phyloP scores from a whole-genome alignment of 1,140 invertebrate genomes.

The Monomorium pharaonis region DNA sequence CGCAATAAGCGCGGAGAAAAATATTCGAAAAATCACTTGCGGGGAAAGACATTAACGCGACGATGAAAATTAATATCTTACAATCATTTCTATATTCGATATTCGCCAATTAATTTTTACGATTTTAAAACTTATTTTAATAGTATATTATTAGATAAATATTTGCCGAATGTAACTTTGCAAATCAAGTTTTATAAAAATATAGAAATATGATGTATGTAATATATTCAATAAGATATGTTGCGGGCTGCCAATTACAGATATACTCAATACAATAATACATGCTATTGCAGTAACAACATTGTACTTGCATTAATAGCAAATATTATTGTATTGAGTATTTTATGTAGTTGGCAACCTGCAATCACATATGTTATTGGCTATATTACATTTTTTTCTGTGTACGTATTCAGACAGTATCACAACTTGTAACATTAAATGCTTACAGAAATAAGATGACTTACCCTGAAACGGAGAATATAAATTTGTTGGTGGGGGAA shows the following conservation, averaged over 20 bases:
- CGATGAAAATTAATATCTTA: background rate
- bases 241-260: no score
- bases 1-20: background rate
- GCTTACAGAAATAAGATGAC: constrained; percentile 47
- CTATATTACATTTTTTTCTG: background rate
- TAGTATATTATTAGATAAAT: background rate
- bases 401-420: background rate
- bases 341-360: no score
- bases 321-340: no score
- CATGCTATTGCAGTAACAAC: no score
- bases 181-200: no score
- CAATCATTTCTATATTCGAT: background rate
- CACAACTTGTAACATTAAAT: background rate
- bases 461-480: constrained; percentile 73
- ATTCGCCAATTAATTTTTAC: background rate
- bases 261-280: no score
- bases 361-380: no score
- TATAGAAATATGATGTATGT: no score
- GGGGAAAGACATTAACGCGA: background rate
- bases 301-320: no score
- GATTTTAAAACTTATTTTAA: background rate
- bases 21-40: background rate
- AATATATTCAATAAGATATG: no score
- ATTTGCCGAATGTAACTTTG: background rate
- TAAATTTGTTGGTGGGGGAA: constrained; percentile 76